phyloP scores from a whole-genome alignment of 2,113 vertebrate genomes.

The Mustela lutreola region DNA sequence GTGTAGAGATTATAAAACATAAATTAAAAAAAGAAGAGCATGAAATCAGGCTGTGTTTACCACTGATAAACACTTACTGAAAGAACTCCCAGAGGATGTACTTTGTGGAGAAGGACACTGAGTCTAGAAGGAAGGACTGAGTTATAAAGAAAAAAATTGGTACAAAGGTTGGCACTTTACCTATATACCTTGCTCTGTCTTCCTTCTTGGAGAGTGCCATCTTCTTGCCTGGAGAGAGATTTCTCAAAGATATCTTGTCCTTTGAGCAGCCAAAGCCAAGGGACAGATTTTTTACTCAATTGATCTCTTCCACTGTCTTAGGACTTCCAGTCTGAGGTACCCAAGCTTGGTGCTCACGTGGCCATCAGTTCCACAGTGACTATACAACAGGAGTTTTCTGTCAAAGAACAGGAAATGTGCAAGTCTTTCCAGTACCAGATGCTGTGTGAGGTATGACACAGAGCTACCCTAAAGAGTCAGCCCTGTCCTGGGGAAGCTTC shows the following conservation, averaged over 20 bases:
- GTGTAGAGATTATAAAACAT: not conserved
- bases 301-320: not conserved
- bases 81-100: not conserved
- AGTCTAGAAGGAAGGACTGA: not conserved
- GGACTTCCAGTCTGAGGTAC: not conserved
- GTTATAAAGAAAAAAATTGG: not conserved
- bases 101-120: not conserved
- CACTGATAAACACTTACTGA: not conserved
- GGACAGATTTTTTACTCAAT: not conserved
- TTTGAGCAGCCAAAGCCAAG: not conserved
- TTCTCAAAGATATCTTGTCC: not conserved
- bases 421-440: not conserved
- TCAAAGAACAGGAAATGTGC: not conserved
- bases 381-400: not conserved
- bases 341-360: not conserved
- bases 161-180: not conserved
- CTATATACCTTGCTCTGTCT: not conserved
- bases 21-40: not conserved
- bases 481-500: not conserved
- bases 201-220: not conserved
- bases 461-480: not conserved
- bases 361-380: not conserved
- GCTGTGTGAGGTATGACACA: not conserved
- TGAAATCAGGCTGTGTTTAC: not conserved
- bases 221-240: not conserved